Evolutionary conservation across 1,140 invertebrate genomes (phyloP), one percentile per base, ranked within the genome.

Genomic region (Thalassaphorura encarpata): DNA sequence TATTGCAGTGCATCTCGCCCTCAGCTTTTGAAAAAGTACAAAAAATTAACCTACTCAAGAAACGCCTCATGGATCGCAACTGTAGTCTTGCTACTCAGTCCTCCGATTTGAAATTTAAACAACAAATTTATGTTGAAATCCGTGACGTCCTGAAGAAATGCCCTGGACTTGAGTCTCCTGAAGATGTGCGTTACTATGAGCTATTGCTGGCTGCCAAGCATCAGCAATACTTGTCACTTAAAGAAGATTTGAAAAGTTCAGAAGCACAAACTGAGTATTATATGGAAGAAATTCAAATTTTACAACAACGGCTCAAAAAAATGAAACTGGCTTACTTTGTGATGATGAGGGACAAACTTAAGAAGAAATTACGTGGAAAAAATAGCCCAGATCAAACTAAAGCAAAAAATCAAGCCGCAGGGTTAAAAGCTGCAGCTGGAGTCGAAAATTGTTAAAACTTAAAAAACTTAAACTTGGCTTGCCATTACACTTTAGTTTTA

Each of bases 151-250:
- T 61, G 1, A 15, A 40, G 2, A 42, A 43, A 28, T 24, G 43
- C 42, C 59, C 62, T 2, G 52, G 59, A 13, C 33, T 61, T 8
- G 62, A 64, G 31, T 56, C 56, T 36, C 62, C 56, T 1, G 62
- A 64, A 54, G 51, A 59, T 24, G 23, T 46, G 1, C 15, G 26
- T 13, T 59, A 61, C 41, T 47, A 48, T 8, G 19, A 59, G n/a
- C 41, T 48, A 26, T 33, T 61, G 3, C 24, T 51, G 1, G 26
- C 8, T 15, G 43, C 56, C 0, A 64, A 64, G 29, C 43, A 42
- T 26, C 19, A 43, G 8, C 59, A 61, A 31, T 42, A 42, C 1
- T n/a, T 54, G 16, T 31, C 6, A 8, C 19, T 64, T 19, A 46
- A 54, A 28, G n/a, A 29, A 0, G 59, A 64, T 21, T 41, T 64